These are phyloP conservation scores for Hemistola chrysoprasaria DNA, from an alignment of 2,888 invertebrate genomes.

Conservation along the genomic window DNA sequence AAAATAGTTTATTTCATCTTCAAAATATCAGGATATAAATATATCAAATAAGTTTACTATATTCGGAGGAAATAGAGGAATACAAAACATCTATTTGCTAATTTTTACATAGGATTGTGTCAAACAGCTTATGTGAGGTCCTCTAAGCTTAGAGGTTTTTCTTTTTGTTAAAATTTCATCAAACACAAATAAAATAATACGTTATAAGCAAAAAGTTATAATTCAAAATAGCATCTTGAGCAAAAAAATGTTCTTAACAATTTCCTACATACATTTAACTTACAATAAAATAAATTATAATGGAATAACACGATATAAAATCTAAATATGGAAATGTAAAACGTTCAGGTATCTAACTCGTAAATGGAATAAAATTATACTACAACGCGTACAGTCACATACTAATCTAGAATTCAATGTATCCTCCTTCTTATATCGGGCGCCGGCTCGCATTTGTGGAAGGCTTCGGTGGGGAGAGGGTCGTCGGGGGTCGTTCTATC, in stretches of 20 bases:
- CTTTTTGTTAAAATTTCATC: too few species aligned
- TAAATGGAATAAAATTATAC: constrained; percentile 37
- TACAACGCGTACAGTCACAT: constrained; percentile 42
- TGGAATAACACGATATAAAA: constrained; percentile 80
- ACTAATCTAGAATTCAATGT: constrained; percentile 7
- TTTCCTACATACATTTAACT: constrained; percentile 68
- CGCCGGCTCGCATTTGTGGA: too few species aligned
- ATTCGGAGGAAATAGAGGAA: too few species aligned
- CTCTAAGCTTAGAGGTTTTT: too few species aligned
- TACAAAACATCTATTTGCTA: too few species aligned
- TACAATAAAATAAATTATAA: constrained; percentile 65
- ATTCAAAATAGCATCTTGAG: constrained; percentile 73
- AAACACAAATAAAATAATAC: constrained; percentile 24
- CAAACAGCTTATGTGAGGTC: too few species aligned
- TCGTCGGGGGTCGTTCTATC: too few species aligned
- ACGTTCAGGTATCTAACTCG: constrained; percentile 71
- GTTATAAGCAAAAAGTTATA: constrained; percentile 53
- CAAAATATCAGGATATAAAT: too few species aligned
- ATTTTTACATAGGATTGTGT: too few species aligned
- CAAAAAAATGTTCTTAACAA: constrained; percentile 73
- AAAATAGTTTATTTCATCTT: too few species aligned
- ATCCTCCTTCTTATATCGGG: constrained; percentile 59
- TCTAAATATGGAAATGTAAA: constrained; percentile 78
- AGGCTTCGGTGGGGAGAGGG: constrained; percentile 44
- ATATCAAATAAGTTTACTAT: too few species aligned